Conservation (phyloP, 2,113 vertebrate species). For the Lophochroa leadbeateri region DNA sequence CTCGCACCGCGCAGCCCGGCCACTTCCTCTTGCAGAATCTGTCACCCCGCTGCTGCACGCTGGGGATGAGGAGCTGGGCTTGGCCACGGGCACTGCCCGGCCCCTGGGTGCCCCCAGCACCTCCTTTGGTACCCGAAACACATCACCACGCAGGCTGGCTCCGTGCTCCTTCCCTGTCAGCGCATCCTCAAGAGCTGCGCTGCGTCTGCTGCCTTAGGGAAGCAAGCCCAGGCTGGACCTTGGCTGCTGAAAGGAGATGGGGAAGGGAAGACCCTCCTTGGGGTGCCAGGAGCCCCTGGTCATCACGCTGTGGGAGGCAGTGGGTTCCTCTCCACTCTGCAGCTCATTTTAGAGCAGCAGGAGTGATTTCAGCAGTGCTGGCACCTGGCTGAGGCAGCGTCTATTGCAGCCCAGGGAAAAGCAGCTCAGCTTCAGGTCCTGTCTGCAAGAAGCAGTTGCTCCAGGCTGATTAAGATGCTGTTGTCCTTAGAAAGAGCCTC, state of each 20-base stretch:
- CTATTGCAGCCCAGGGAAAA: background rate
- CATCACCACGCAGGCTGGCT: fast-evolving
- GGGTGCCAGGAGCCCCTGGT: background rate
- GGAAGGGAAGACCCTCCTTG: background rate
- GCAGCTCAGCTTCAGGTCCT: background rate
- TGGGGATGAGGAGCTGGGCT: background rate
- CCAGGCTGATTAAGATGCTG: background rate
- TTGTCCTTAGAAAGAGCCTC: background rate
- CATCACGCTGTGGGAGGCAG: background rate
- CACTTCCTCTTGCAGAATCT: constrained; percentile 85
- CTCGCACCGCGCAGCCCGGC: constrained; percentile 61
- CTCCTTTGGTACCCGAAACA: background rate
- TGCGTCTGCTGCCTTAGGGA: background rate
- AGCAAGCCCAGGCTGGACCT: background rate
- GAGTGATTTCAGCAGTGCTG: background rate
- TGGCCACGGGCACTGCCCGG: background rate
- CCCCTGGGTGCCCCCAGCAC: fast-evolving
- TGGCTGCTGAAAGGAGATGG: background rate
- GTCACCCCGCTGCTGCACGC: background rate
- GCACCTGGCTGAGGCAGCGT: background rate
- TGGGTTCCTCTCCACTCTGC: background rate
- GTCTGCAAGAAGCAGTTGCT: background rate
- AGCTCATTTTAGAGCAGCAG: background rate
- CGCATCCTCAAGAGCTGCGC: background rate
- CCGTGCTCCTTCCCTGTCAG: background rate